Base-by-base conservation (phyloP, 2,888 invertebrate species). In the Scaptomyza reducta region DNA sequence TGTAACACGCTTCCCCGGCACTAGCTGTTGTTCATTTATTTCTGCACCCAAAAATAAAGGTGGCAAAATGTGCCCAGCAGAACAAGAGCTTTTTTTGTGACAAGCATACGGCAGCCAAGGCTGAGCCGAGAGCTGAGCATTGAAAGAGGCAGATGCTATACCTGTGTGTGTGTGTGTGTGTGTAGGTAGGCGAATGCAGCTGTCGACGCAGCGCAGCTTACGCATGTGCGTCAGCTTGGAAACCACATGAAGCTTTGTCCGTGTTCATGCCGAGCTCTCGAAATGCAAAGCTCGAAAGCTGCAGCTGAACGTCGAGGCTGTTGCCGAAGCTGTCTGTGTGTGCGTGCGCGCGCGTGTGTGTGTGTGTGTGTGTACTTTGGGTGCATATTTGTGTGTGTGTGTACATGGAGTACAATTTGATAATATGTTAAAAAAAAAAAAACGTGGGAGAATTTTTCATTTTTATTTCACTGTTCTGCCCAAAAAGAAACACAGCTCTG, bases 151-250 rank as follows among this genome's bases (percentile, higher is more conserved):
- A 47, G 42, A 9, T 59, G 57, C 57, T 67, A 57, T 62, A 46
- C 51, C 49, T 58, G 44, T 57, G 49, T 56, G 53, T 50, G 41
- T 47, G 18, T 18, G 58, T 62, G 63, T 69, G 55, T 77, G 31
- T 72, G 56, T 59, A 42, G 50, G 29, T 22, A 62, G 62, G 50
- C 47, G 62, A 44, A 40, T 73, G 72, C 72, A 73, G 59, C 74
- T 73, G 70, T 29, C 65, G 66, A 47, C 60, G 44, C 60, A 70
- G 44, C 78, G 74, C 74, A 63, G 78, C 75, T 74, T 74, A 76
- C 75, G 75, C 75, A 76, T 76, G 74, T 76, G 75, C 75, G 75
- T 75, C 75, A 62, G 51, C 58, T 69, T 73, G 72, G 56, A 64
- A 73, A 53, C 59, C 54, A 53, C 70, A 69, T 57, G 55, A 74